These are phyloP conservation scores for Poeciliopsis gracilis DNA, from an alignment of 2,797 vertebrate species.

Conservation along the genomic window DNA sequence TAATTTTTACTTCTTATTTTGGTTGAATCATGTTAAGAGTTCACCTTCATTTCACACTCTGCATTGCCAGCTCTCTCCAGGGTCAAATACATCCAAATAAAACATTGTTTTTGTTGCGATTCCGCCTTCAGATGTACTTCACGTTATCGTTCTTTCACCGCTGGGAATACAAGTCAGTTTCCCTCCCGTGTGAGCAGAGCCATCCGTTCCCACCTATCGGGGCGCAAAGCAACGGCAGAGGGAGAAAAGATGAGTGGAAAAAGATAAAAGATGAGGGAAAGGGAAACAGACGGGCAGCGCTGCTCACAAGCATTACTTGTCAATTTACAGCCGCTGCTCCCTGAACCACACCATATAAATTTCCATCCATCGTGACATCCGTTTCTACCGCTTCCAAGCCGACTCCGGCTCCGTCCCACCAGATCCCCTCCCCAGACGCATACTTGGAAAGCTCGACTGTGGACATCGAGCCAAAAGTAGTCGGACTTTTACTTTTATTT, in stretches of 20 bases:
- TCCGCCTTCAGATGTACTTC: slow-evolving; percentile 41
- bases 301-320: slow-evolving; percentile 77
- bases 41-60: slow-evolving; percentile 35
- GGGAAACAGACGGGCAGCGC: slow-evolving; percentile 73
- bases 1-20: slow-evolving; percentile 35
- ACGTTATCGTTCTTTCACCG: slow-evolving; percentile 45
- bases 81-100: slow-evolving; percentile 56
- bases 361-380: slow-evolving; percentile 74
- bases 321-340: slow-evolving; percentile 79
- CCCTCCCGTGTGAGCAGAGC: slow-evolving; percentile 37
- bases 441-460: slow-evolving; percentile 74
- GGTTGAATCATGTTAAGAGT: slow-evolving; percentile 30
- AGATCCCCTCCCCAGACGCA: slow-evolving; percentile 76
- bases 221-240: slow-evolving; percentile 67
- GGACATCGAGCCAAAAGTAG: slow-evolving; percentile 76
- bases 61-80: slow-evolving; percentile 39
- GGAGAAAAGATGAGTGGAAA: slow-evolving; percentile 68
- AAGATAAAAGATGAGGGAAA: slow-evolving; percentile 75
- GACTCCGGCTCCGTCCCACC: slow-evolving; percentile 67
- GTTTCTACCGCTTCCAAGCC: slow-evolving; percentile 82
- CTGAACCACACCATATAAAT: slow-evolving; percentile 80
- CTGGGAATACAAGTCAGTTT: slow-evolving; percentile 53
- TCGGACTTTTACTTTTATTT: slow-evolving; percentile 70
- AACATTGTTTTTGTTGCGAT: slow-evolving; percentile 50
- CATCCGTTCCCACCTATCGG: slow-evolving; percentile 18